Conservation (phyloP, 1,140 invertebrate genomes). For the Drosophila nigromelanica region DNA sequence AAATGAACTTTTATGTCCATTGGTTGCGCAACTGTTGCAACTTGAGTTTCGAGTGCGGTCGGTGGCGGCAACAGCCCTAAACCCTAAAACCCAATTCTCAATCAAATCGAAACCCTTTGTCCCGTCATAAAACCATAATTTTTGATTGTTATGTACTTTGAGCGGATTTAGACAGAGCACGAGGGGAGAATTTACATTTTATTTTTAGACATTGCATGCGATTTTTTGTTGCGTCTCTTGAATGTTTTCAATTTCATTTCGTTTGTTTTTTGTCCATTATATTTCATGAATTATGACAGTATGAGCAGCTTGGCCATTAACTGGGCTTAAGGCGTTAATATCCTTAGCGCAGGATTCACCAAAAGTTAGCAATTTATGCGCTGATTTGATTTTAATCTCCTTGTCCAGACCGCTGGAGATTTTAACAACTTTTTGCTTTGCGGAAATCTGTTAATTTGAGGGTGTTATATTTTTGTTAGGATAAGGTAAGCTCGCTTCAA, state of each 20-base stretch:
- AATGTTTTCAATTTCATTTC: constrained; percentile 62
- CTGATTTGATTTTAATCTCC: constrained; percentile 74
- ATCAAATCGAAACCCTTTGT: constrained; percentile 52
- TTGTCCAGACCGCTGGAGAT: constrained; percentile 32
- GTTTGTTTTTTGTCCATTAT: constrained; percentile 49
- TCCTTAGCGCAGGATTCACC: constrained; percentile 44
- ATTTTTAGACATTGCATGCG: constrained; percentile 46
- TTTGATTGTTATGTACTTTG: constrained; percentile 75
- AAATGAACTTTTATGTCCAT: constrained; percentile 58
- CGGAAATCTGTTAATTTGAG: constrained; percentile 40
- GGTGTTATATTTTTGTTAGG: constrained; percentile 35
- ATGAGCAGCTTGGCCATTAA: constrained; percentile 43
- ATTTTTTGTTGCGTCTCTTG: constrained; percentile 34
- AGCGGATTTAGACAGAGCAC: constrained; percentile 41
- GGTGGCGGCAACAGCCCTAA: background rate
- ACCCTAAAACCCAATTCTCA: constrained; percentile 17
- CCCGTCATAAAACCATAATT: constrained; percentile 64
- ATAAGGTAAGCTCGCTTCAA: background rate
- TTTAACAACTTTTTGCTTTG: constrained; percentile 9
- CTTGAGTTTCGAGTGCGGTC: constrained; percentile 24
- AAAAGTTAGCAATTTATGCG: constrained; percentile 67
- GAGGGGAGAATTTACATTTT: background rate
- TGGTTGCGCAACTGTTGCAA: constrained; percentile 76
- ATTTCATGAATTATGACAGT: constrained; percentile 63
- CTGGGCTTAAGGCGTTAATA: constrained; percentile 72